Evolutionary conservation across 2,797 vertebrate genomes (phyloP), one percentile per base, ranked within the genome.

Genomic region (Coccyzus lansbergi): DNA sequence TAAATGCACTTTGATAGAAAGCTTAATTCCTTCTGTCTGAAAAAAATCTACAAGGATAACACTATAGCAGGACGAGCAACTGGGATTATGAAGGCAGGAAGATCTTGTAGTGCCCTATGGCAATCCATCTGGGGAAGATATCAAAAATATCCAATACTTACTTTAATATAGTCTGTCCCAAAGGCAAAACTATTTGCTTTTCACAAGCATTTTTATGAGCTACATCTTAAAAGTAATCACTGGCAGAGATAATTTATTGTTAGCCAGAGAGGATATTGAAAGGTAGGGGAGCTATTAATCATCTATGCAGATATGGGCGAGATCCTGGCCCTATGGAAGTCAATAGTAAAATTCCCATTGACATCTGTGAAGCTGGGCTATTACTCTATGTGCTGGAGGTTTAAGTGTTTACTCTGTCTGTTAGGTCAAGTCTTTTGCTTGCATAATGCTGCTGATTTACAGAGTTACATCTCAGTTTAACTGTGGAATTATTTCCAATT

Each of bases 171-270:
- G 91, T 91, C 71, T 93, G 83, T 94, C 96, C 91, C 95, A 96
- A 93, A 94, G 95, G 91, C 93, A 94, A 94, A 94, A 93, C 94
- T 95, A 90, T 95, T 95, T 96, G 92, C 89, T 96, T 96, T 95
- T 95, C 95, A 88, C 93, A 92, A 95, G 83, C 85, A 90, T 90
- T 97, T 96, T 95, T 95, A 97, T 95, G 93, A 95, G 94, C 90
- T 96, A 95, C 90, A 79, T 94, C 87, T 95, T 96, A 94, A 95
- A 97, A 97, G 91, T 95, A 95, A 96, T 96, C 94, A 95, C 95
- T 95, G 86, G 86, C 85, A 95, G 92, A 95, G 80, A 95, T 95
- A 96, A 97, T 94, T 93, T 95, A 97, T 94, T 95, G 90, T 92
- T 93, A 95, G 83, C 87, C 87, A 97, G 94, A 87, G 92, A 95